These are phyloP conservation scores for Crenichthys baileyi DNA, from an alignment of 2,797 vertebrate species.

Conservation along the genomic window DNA sequence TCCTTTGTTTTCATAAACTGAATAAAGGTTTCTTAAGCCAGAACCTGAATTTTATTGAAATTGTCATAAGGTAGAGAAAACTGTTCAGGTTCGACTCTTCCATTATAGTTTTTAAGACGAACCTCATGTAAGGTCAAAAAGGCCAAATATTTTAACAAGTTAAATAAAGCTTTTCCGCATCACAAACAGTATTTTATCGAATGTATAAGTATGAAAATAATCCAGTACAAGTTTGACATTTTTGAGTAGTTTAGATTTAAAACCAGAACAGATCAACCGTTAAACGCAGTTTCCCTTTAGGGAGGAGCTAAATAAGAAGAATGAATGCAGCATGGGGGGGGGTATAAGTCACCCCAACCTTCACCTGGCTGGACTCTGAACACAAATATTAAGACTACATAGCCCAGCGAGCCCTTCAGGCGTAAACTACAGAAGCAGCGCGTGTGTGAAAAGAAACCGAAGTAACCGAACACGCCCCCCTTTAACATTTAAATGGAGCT, in stretches of 20 bases:
- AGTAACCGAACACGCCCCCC: conserved; percentile 16
- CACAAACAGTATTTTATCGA: background rate
- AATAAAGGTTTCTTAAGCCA: no score
- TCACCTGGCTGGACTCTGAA: background rate
- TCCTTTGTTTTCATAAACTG: no score
- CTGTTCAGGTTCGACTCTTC: no score
- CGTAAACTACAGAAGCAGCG: background rate
- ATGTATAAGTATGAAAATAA: background rate
- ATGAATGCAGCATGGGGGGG: background rate
- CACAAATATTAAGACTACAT: background rate
- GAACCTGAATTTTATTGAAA: no score
- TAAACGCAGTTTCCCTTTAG: background rate
- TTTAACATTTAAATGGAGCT: conserved; percentile 9
- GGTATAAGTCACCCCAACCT: background rate
- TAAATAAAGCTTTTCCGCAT: background rate
- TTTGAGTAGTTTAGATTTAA: background rate
- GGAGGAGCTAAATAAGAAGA: background rate
- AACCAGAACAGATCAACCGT: background rate
- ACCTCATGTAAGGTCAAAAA: no score
- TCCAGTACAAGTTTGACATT: background rate
- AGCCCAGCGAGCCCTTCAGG: background rate
- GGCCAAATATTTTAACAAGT: no score
- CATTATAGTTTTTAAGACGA: no score
- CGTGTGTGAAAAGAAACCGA: background rate
- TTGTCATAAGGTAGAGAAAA: no score